phyloP scores from a whole-genome alignment of 1,140 invertebrate species.

The Andrena cerasifolii region DNA sequence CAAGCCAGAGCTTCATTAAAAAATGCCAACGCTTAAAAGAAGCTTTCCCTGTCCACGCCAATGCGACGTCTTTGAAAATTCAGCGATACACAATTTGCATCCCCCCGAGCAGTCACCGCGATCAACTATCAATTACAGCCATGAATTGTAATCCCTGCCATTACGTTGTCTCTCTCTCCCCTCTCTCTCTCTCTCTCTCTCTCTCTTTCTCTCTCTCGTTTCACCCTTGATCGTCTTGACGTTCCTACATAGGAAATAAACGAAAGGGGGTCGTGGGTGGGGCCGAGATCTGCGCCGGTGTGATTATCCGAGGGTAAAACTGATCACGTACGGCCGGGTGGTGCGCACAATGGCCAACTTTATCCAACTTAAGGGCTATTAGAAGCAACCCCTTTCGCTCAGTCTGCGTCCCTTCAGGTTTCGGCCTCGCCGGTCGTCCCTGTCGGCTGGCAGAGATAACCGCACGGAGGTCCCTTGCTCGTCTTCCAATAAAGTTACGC shows the following conservation, averaged over 20 bases:
- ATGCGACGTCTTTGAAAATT: not conserved
- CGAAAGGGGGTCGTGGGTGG: constrained; percentile 15
- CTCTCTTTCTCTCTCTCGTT: too few species aligned
- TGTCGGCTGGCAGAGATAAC: constrained; percentile 68
- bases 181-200: too few species aligned
- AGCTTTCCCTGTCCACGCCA: not conserved
- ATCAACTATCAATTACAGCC: constrained; percentile 45
- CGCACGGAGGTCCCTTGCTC: constrained; percentile 58
- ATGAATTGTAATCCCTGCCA: constrained; percentile 33
- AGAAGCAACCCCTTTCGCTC: constrained; percentile 65
- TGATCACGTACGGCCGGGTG: constrained; percentile 68
- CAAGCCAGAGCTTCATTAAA: constrained; percentile 3
- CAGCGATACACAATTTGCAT: constrained; percentile 11
- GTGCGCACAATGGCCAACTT: constrained; percentile 68
- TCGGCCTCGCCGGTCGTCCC: constrained; percentile 40
- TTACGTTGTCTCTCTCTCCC: too few species aligned
- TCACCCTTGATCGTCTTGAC: not conserved
- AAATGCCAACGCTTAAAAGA: not conserved
- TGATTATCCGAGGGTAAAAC: constrained; percentile 69
- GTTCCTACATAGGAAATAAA: constrained; percentile 34
- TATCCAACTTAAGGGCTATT: constrained; percentile 70
- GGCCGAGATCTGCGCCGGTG: constrained; percentile 43
- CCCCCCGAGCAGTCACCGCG: not conserved
- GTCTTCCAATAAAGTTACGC: constrained; percentile 68
- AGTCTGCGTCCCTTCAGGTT: constrained; percentile 60